Evolutionary conservation across 2,888 invertebrate genomes (phyloP), one percentile per base, ranked within the genome.

Genomic region (Cantharis rustica): DNA sequence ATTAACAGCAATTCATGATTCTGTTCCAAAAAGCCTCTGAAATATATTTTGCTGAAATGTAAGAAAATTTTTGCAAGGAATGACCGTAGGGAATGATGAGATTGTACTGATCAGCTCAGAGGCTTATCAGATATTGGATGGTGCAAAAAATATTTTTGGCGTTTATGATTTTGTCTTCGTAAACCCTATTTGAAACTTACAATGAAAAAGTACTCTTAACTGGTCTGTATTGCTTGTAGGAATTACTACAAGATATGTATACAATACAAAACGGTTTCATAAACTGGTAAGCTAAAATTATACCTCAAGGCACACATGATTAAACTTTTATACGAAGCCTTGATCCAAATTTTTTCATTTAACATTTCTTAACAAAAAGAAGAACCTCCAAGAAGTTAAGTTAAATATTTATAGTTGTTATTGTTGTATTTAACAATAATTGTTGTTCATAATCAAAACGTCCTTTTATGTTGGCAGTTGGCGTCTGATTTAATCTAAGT

Each of bases 401-500:
- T 47, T 47, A 47, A 47, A 47, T 47, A 47, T 47, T 47, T 47
- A 47, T 66, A 66, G 64, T 66, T 66, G 64, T 66, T 66, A 66
- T 69, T 69, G 69, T 69, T 69, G 17, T 64, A 64, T 71, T 64
- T 63, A 71, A 16, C 26, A 16, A 71, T 17, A 64, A 71, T 47
- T 64, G 64, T 27, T 27, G 64, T 66, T 70, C 47, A 47, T 47
- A 47, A 47, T 47, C 23, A 26, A 72, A 72, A 16, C 68, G 68
- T 61, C 73, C 68, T 73, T 73, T 68, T 61, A 61, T 73, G 47
- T 47, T 66, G 17, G 64, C 17, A 20, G 69, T 74, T 47, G 31
- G 70, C 63, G 63, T 23, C 70, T 20, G 63, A 71, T 76, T 63
- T 72, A 31, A 73, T 76, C 73, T 73, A 73, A 76, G 64, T 76